Percentiles rank a stretch among this genome's conserved stretches.
Evolutionary conservation across 2,888 invertebrate species (phyloP).

Genomic region (Elysia crispata): DNA sequence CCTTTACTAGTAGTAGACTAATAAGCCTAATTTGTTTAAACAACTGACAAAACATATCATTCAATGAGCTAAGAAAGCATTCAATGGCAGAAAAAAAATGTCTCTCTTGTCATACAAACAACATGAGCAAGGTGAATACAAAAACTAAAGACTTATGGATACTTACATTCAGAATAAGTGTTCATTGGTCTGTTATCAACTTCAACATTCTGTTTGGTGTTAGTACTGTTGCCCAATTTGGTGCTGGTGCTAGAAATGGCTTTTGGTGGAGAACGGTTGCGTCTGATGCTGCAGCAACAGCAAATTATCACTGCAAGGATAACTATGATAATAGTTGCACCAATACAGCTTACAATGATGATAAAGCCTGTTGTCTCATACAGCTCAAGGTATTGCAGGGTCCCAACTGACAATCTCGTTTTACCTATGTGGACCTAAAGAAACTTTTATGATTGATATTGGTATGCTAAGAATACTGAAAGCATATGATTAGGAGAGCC

Average conservation of each 20-base stretch:
- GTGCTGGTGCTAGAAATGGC: neutral
- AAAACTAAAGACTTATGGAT: too few relatives aligned
- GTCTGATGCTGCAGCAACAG: constrained; percentile 40
- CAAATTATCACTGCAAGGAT: constrained; percentile 49
- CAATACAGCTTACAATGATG: constrained; percentile 55
- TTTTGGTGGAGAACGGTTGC: neutral
- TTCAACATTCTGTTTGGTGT: constrained; percentile 16
- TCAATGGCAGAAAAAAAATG: too few relatives aligned
- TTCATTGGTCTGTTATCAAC: constrained; percentile 7
- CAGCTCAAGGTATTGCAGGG: constrained; percentile 53
- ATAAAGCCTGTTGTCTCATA: constrained; percentile 58
- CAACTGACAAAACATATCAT: too few relatives aligned
- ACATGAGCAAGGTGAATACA: too few relatives aligned
- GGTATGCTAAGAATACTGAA: neutral
- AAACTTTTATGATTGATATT: neutral
- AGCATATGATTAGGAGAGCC: neutral
- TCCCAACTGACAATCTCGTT: constrained; percentile 47
- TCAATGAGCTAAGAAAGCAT: too few relatives aligned
- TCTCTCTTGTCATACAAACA: too few relatives aligned
- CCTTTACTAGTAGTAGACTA: too few relatives aligned
- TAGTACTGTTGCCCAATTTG: neutral
- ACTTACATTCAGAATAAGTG: constrained; percentile 45
- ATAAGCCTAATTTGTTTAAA: too few relatives aligned
- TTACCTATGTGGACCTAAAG: constrained; percentile 41
- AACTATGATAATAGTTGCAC: constrained; percentile 50